Percentiles rank a stretch among this genome's conserved stretches.
Evolutionary conservation across 2,888 invertebrate species (phyloP).

Genomic region (Drosophila multiciliata): DNA sequence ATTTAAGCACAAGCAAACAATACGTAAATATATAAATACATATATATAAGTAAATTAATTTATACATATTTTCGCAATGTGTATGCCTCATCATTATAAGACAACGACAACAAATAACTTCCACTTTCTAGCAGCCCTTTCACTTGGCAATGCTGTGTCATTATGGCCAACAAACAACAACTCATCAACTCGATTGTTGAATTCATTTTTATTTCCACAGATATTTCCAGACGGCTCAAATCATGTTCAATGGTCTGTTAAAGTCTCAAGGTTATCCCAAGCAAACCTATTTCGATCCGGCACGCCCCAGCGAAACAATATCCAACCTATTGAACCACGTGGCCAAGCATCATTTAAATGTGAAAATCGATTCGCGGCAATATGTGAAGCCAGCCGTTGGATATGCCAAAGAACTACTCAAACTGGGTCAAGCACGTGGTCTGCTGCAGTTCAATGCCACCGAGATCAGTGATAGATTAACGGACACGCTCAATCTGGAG

Average conservation of each 20-base stretch:
- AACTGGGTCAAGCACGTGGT: constrained; percentile 89
- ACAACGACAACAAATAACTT: constrained; percentile 57
- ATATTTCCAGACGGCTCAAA: constrained; percentile 89
- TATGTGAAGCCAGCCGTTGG: constrained; percentile 91
- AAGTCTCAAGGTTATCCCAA: constrained; percentile 91
- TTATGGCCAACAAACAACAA: constrained; percentile 30
- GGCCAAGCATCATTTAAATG: constrained; percentile 89
- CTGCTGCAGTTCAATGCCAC: constrained; percentile 89
- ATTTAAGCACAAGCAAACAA: background rate
- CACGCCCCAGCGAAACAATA: constrained; percentile 89
- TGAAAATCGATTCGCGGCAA: constrained; percentile 89
- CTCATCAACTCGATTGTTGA: constrained; percentile 29
- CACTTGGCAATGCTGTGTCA: constrained; percentile 68
- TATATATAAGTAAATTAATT: constrained; percentile 1
- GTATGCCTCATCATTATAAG: constrained; percentile 49
- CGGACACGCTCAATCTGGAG: constrained; percentile 92
- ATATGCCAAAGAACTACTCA: constrained; percentile 90
- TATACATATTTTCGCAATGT: constrained; percentile 37
- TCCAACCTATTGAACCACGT: constrained; percentile 89
- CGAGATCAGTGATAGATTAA: constrained; percentile 90
- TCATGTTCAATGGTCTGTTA: constrained; percentile 90
- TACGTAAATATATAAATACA: constrained; percentile 1
- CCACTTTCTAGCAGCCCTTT: constrained; percentile 79
- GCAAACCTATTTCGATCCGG: constrained; percentile 88
- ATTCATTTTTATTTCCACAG: constrained; percentile 83